phyloP scores from a whole-genome alignment of 2,797 vertebrate genomes.

The Percopsis omiscomaycus region DNA sequence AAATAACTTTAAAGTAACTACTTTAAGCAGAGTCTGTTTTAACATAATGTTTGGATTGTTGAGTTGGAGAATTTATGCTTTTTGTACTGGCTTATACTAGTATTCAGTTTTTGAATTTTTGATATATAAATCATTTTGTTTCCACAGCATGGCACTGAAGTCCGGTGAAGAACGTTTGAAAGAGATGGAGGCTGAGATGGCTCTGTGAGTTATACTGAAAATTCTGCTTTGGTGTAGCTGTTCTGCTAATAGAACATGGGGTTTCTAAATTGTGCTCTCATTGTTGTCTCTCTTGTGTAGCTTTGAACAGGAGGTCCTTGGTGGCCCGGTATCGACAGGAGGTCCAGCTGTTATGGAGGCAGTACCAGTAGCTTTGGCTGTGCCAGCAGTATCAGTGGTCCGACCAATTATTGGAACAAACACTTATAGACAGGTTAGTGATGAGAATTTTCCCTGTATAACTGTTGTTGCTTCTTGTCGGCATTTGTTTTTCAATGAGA shows the following conservation, averaged over 20 bases:
- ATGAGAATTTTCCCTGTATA: background rate
- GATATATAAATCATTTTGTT: slow-evolving; percentile 2
- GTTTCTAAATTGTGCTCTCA: background rate
- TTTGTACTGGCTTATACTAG: no score
- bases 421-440: slow-evolving; percentile 87
- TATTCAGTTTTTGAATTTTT: no score
- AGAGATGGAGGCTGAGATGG: slow-evolving; percentile 96
- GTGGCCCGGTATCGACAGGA: slow-evolving; percentile 79
- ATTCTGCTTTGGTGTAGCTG: no score
- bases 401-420: slow-evolving; percentile 90
- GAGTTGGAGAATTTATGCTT: no score
- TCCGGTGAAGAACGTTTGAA: slow-evolving; percentile 89
- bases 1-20: no score
- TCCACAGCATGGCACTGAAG: slow-evolving; percentile 77
- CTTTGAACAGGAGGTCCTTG: slow-evolving; percentile 92
- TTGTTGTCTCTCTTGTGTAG: slow-evolving; percentile 54
- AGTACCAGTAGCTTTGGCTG: slow-evolving; percentile 75
- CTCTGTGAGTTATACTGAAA: slow-evolving; percentile 81
- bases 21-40: no score
- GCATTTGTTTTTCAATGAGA: background rate
- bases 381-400: slow-evolving; percentile 73
- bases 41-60: no score
- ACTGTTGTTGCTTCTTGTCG: background rate
- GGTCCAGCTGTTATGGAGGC: slow-evolving; percentile 73
- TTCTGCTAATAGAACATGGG: background rate